Percentiles rank a stretch among this genome's conserved stretches.
Conservation (phyloP, 2,113 vertebrate genomes). For the Crypturellus undulatus region DNA sequence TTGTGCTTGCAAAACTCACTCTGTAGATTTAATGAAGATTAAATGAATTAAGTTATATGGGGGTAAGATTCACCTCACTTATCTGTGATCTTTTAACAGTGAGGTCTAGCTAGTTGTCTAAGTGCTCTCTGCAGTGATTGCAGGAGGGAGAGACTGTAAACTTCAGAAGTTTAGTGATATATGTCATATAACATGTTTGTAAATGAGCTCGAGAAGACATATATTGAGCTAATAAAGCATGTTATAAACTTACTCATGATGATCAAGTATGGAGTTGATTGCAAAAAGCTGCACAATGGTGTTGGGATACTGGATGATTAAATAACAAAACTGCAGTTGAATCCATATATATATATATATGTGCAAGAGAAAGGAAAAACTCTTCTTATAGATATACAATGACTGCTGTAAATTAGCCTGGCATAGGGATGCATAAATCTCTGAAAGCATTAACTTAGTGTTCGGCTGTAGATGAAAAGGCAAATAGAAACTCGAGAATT, state of each 20-base stretch:
- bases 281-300: neutral
- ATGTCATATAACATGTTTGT: neutral
- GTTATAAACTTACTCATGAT: neutral
- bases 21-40: neutral
- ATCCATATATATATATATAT: neutral
- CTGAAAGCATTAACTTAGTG: neutral
- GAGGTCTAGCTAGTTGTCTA: neutral
- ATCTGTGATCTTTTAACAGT: neutral
- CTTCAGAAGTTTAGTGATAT: neutral
- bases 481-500: neutral
- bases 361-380: neutral
- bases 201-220: neutral
- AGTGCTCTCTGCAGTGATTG: neutral
- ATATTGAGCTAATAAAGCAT: neutral
- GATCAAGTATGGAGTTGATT: neutral
- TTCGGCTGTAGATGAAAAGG: neutral
- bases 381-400: accelerated
- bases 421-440: neutral
- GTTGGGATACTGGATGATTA: neutral
- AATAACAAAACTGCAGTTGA: neutral
- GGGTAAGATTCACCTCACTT: neutral
- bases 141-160: neutral
- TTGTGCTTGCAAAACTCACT: neutral
- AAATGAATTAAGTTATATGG: neutral
- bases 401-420: neutral